Conservation (phyloP, 1,140 invertebrate genomes). For the Lepidurus couesii region DNA sequence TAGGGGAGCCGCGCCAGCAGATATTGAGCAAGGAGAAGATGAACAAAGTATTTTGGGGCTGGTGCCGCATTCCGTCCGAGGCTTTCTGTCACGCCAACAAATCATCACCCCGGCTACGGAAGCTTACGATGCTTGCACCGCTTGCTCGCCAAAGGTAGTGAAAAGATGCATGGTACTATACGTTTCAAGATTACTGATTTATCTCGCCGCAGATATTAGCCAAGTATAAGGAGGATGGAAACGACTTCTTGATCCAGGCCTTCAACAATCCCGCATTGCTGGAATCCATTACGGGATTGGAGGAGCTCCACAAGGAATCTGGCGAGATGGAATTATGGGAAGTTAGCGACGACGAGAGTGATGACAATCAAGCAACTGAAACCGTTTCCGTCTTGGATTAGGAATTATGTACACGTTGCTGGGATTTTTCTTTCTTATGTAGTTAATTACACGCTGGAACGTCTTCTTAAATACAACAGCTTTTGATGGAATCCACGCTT, state of each 20-base stretch:
- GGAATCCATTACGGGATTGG: constrained; percentile 80
- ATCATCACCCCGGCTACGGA: constrained; percentile 72
- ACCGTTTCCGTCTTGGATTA: background rate
- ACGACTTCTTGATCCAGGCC: constrained; percentile 73
- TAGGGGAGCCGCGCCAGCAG: constrained; percentile 57
- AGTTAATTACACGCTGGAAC: background rate
- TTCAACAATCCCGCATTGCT: constrained; percentile 79
- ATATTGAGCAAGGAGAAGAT: constrained; percentile 47
- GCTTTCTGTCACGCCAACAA: constrained; percentile 75
- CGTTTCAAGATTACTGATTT: background rate
- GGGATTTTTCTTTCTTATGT: background rate
- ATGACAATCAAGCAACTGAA: background rate
- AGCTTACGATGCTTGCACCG: constrained; percentile 84
- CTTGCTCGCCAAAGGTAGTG: constrained; percentile 65
- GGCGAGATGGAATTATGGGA: constrained; percentile 56
- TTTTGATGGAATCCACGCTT: background rate
- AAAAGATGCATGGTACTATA: background rate
- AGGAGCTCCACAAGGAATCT: constrained; percentile 60
- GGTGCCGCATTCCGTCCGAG: constrained; percentile 89
- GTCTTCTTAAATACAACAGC: background rate
- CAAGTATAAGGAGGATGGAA: constrained; percentile 60
- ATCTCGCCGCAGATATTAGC: constrained; percentile 54
- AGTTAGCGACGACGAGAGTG: background rate
- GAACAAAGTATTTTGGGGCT: constrained; percentile 66
- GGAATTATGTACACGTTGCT: background rate